Conservation (phyloP, 2,797 vertebrate species). For the Hyperoplus immaculatus region DNA sequence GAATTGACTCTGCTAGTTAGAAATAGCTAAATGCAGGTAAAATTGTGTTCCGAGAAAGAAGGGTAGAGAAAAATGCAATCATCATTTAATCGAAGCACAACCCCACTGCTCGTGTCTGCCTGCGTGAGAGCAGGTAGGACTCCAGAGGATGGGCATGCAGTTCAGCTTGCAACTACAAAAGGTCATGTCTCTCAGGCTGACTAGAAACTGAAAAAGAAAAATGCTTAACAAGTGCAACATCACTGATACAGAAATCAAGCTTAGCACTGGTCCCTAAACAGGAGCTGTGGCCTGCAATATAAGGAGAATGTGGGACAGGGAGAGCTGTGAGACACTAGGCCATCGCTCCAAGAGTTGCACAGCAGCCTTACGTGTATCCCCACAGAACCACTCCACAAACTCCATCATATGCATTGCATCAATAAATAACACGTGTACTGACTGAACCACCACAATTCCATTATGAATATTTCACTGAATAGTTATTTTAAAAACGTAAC, state of each 20-base stretch:
- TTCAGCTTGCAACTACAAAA: conserved; percentile 21
- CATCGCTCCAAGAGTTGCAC: neutral
- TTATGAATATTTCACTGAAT: conserved; percentile 80
- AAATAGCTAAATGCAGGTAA: conserved; percentile 1
- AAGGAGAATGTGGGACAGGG: conserved; percentile 25
- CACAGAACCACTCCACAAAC: conserved; percentile 48
- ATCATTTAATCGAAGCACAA: conserved; percentile 30
- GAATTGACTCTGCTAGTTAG: conserved; percentile 1
- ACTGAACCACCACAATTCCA: conserved; percentile 58
- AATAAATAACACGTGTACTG: conserved; percentile 73
- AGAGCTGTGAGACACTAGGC: conserved; percentile 25
- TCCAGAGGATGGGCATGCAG: conserved; percentile 26
- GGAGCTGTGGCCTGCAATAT: conserved; percentile 11
- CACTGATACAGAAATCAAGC: conserved; percentile 6
- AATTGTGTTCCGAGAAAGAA: neutral
- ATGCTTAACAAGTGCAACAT: conserved; percentile 34
- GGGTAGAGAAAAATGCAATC: conserved; percentile 7
- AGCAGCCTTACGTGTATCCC: conserved; percentile 39
- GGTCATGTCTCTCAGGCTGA: conserved; percentile 43
- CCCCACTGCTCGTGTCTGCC: conserved; percentile 8
- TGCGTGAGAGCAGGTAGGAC: conserved; percentile 42
- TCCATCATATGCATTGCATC: conserved; percentile 65
- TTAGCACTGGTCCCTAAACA: conserved; percentile 7
- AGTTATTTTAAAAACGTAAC: conserved; percentile 66
- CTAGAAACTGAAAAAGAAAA: conserved; percentile 24